Conservation (phyloP, 2,888 invertebrate species). For the Carpatolechia fugitivella region DNA sequence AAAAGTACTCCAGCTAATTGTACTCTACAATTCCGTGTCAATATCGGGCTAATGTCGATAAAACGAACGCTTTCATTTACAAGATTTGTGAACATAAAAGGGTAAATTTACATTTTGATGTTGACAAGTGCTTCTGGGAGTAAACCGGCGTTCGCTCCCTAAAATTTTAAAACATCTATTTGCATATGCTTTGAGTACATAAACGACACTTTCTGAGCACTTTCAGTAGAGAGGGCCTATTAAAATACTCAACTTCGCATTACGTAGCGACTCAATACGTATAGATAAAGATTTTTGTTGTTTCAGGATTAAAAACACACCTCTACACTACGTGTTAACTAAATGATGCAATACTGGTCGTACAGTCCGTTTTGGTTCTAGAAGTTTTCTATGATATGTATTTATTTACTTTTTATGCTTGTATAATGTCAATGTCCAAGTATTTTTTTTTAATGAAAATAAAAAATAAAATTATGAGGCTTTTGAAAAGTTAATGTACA, state of each 20-base stretch:
- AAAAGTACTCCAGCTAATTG: slow-evolving; percentile 1
- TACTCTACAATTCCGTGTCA: slow-evolving; percentile 32
- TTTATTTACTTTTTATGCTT: too few relatives aligned
- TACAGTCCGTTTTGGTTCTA: too few relatives aligned
- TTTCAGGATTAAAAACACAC: too few relatives aligned
- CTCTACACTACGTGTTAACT: too few relatives aligned
- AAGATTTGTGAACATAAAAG: slow-evolving; percentile 78
- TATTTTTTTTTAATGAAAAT: too few relatives aligned
- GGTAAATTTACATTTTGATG: slow-evolving; percentile 79
- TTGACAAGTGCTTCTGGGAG: slow-evolving; percentile 75
- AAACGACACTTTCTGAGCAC: slow-evolving; percentile 78
- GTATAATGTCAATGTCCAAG: too few relatives aligned
- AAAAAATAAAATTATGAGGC: too few relatives aligned
- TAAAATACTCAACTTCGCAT: slow-evolving; percentile 25
- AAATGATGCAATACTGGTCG: too few relatives aligned
- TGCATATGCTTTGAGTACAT: slow-evolving; percentile 79
- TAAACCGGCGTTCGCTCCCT: slow-evolving; percentile 75
- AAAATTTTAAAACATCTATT: slow-evolving; percentile 79
- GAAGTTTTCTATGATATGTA: too few relatives aligned
- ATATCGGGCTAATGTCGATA: slow-evolving; percentile 64
- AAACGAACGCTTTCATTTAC: slow-evolving; percentile 76
- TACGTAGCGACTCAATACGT: not conserved
- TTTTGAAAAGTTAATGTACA: too few relatives aligned
- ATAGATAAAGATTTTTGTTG: too few relatives aligned
- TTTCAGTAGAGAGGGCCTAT: slow-evolving; percentile 41